These are phyloP conservation scores for Caenorhabditis sp. DNA, from an alignment of 2,888 invertebrate genomes.

Conservation along the genomic window DNA sequence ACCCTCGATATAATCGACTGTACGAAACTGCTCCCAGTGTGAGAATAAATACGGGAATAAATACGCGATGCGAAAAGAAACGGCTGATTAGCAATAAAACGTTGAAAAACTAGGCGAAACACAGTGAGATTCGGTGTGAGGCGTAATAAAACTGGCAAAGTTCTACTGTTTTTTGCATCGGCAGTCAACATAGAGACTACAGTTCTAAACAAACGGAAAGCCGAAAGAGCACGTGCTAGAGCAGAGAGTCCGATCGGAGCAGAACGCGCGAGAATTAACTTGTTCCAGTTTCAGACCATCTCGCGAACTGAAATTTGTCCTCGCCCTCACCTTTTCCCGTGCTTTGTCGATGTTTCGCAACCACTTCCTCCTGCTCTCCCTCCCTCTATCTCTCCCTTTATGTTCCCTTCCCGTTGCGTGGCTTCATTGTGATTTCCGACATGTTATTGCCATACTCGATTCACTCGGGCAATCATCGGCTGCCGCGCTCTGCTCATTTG, in stretches of 20 bases:
- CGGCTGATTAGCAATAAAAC: not conserved
- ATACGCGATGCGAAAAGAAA: not conserved
- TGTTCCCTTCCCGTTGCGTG: not conserved
- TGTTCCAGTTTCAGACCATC: conserved; percentile 14
- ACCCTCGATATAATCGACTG: too few species aligned
- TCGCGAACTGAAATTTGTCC: not conserved
- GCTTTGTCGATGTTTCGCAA: conserved; percentile 19
- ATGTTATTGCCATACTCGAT: conserved; percentile 1
- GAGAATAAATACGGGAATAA: too few species aligned
- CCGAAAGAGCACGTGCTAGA: conserved; percentile 13
- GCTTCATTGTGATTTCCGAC: conserved; percentile 3
- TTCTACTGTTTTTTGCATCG: not conserved
- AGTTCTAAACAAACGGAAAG: conserved; percentile 59
- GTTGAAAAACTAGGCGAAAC: conserved; percentile 5
- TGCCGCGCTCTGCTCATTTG: conserved; percentile 8
- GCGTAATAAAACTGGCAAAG: not conserved
- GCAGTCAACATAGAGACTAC: conserved; percentile 49
- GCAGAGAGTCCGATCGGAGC: too few species aligned
- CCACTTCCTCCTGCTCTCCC: not conserved
- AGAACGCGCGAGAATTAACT: conserved; percentile 17
- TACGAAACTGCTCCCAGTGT: too few species aligned
- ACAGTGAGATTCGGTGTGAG: not conserved
- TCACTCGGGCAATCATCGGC: conserved; percentile 9
- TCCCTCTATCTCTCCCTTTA: too few species aligned
- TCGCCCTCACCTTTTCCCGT: not conserved